These are phyloP conservation scores for Chlorodrepanis virens DNA, from an alignment of 2,113 vertebrate species.

Conservation along the genomic window DNA sequence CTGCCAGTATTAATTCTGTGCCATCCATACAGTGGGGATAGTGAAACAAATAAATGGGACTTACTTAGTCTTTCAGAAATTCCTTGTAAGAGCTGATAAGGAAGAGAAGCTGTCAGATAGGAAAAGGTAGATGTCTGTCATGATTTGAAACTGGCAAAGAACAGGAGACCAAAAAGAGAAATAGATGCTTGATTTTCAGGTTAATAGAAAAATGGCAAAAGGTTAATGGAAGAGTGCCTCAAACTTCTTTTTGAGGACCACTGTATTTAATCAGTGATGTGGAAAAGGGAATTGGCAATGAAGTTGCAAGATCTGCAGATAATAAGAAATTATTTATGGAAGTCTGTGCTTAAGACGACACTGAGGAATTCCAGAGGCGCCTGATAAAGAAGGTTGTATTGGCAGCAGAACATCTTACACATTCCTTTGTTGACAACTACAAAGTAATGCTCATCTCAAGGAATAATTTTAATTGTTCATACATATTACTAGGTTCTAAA, in stretches of 20 bases:
- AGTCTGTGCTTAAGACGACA: background rate
- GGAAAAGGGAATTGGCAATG: background rate
- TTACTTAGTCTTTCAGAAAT: conserved; percentile 12
- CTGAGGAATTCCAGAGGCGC: background rate
- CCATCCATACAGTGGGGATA: background rate
- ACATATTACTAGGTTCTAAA: conserved; percentile 41
- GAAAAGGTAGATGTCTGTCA: background rate
- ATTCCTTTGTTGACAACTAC: background rate
- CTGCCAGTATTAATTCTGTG: background rate
- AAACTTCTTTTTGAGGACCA: background rate
- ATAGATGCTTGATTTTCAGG: background rate
- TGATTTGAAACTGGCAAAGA: background rate
- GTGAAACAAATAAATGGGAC: background rate
- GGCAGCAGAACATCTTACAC: background rate
- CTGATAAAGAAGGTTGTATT: background rate
- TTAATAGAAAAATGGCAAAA: conserved; percentile 46
- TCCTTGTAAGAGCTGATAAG: background rate
- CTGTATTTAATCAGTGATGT: background rate
- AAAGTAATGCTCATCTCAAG: background rate
- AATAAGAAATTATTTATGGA: conserved; percentile 27
- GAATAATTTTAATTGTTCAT: conserved; percentile 9
- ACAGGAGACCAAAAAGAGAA: background rate
- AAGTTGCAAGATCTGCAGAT: background rate
- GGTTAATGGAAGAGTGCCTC: conserved; percentile 21
- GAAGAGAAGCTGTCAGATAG: background rate